Conservation (phyloP, 1,140 invertebrate genomes). For the Bombyx mandarina region DNA sequence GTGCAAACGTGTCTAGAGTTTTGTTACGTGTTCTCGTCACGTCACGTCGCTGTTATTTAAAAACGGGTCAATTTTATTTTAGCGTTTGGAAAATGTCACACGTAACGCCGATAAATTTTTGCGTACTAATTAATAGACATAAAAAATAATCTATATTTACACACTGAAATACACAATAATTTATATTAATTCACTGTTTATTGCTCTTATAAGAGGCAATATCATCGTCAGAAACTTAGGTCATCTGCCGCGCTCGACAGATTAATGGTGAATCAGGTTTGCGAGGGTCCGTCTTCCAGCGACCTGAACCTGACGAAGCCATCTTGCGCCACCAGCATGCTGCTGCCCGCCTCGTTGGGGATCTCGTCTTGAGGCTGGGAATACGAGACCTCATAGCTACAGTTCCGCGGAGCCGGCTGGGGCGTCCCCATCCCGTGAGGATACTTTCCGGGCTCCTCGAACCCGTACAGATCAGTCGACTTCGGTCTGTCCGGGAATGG, state of each 20-base stretch:
- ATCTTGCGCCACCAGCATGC: slow-evolving; percentile 88
- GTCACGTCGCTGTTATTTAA: too few relatives aligned
- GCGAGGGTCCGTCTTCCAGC: slow-evolving; percentile 72
- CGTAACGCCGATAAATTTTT: slow-evolving; percentile 8
- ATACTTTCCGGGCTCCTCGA: slow-evolving; percentile 65
- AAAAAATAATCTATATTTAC: too few relatives aligned
- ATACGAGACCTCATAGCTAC: slow-evolving; percentile 58
- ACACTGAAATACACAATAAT: too few relatives aligned
- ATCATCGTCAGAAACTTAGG: slow-evolving; percentile 37
- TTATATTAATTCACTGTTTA: too few relatives aligned
- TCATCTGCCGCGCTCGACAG: slow-evolving; percentile 45
- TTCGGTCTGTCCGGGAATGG: slow-evolving; percentile 63
- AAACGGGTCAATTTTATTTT: too few relatives aligned
- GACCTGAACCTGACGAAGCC: slow-evolving; percentile 87
- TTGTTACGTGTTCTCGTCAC: too few relatives aligned
- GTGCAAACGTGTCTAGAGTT: too few relatives aligned
- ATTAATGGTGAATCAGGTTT: slow-evolving; percentile 64
- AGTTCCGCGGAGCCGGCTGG: slow-evolving; percentile 46
- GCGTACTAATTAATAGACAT: slow-evolving; percentile 10
- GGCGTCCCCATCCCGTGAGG: slow-evolving; percentile 39
- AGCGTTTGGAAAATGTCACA: not conserved
- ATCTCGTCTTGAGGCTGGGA: slow-evolving; percentile 61
- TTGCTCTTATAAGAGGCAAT: too few relatives aligned
- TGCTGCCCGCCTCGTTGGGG: slow-evolving; percentile 55
- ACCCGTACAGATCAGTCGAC: slow-evolving; percentile 72